phyloP scores from a whole-genome alignment of 2,888 invertebrate species.

The Monoplex corrugatus region DNA sequence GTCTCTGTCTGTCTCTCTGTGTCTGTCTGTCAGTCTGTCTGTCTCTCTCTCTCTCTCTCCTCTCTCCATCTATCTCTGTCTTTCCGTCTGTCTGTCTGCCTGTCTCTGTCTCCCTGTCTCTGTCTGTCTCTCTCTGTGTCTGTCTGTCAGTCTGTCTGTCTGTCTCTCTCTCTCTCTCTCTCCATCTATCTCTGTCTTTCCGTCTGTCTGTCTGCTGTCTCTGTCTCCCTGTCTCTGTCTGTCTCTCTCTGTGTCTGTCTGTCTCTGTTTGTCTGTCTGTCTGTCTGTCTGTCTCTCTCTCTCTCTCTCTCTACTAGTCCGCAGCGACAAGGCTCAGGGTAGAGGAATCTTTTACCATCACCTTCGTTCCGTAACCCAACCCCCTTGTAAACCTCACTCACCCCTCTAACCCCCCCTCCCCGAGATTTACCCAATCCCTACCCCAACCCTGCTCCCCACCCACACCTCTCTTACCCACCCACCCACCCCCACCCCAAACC shows the following conservation, averaged over 20 bases:
- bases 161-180: conserved; percentile 11
- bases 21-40: not conserved
- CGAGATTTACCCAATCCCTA: no score
- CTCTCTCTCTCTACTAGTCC: no score
- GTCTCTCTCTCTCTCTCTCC: not conserved
- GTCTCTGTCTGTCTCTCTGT: not conserved
- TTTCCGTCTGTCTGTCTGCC: not conserved
- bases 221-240: not conserved
- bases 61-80: not conserved
- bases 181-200: conserved; percentile 5
- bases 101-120: conserved; percentile 14
- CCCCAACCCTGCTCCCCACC: no score
- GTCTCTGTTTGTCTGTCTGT: no score
- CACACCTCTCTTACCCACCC: no score
- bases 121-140: not conserved
- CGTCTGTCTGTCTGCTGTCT: not conserved
- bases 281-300: no score
- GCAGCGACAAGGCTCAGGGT: no score
- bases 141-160: not conserved
- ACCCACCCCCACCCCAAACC: no score
- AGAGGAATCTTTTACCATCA: no score
- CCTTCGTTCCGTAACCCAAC: no score
- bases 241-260: not conserved
- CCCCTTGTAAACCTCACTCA: no score
- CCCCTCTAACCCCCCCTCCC: no score